phyloP scores from a whole-genome alignment of 2,888 invertebrate species.

The Agrypnus murinus region DNA sequence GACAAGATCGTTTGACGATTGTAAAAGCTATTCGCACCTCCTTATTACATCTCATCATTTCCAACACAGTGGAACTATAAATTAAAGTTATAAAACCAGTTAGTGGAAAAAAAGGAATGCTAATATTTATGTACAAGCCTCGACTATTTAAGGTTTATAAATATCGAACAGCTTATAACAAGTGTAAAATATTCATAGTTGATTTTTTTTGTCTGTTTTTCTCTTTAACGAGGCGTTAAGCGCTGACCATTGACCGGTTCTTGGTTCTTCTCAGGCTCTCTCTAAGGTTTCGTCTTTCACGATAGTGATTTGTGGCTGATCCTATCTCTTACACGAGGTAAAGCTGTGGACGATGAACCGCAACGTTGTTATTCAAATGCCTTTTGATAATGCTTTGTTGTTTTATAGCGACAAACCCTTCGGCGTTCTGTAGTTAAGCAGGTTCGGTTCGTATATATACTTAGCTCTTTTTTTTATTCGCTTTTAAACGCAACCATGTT shows the following conservation, averaged over 20 bases:
- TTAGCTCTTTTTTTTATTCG: too few species aligned
- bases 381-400: constrained; percentile 17
- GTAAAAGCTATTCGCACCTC: too few species aligned
- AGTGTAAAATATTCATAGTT: constrained; percentile 66
- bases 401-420: too few species aligned
- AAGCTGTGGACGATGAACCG: constrained; percentile 48
- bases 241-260: constrained; percentile 59
- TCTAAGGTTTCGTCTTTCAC: constrained; percentile 53
- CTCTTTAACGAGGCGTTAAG: constrained; percentile 63
- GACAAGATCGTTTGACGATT: too few species aligned
- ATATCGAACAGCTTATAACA: constrained; percentile 59
- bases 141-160: constrained; percentile 47
- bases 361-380: constrained; percentile 59
- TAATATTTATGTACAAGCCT: constrained; percentile 43
- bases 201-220: constrained; percentile 61
- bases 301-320: constrained; percentile 62
- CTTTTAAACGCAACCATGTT: too few species aligned
- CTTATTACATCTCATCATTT: neutral
- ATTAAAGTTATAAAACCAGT: constrained; percentile 34
- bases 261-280: constrained; percentile 61
- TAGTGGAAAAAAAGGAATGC: constrained; percentile 34
- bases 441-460: too few species aligned
- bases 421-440: too few species aligned
- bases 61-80: constrained; percentile 14
- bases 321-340: constrained; percentile 60